These are phyloP conservation scores for Gryllus longicercus DNA, from an alignment of 2,888 invertebrate genomes.

Conservation along the genomic window DNA sequence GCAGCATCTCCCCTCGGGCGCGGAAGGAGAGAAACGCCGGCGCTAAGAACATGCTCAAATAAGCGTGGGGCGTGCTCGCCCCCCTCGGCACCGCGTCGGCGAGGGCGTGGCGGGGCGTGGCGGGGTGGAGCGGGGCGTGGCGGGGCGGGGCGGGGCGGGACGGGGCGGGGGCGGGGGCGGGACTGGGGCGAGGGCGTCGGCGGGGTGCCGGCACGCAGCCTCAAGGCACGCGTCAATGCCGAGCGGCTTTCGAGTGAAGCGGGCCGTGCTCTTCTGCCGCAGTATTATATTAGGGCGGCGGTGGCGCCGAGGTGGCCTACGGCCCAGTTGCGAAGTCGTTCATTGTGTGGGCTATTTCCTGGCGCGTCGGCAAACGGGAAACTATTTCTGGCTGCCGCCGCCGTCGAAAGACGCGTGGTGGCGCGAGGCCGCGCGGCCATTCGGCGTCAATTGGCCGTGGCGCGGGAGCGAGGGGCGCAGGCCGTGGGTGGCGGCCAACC, in stretches of 20 bases:
- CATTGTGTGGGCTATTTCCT: slow-evolving; percentile 2
- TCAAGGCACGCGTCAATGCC: neutral
- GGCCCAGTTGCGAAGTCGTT: neutral
- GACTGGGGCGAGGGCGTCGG: too few species aligned
- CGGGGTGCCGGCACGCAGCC: neutral
- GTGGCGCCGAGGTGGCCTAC: neutral
- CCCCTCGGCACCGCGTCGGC: too few species aligned
- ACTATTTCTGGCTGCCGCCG: neutral
- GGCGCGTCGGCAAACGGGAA: neutral
- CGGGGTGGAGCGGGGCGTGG: too few species aligned
- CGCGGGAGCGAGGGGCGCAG: neutral
- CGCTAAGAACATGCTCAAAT: slow-evolving; percentile 11
- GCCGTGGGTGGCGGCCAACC: neutral
- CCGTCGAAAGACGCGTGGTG: neutral
- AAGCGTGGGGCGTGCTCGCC: neutral
- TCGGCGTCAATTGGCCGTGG: neutral
- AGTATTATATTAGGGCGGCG: neutral
- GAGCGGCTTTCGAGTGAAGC: neutral
- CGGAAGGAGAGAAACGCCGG: neutral
- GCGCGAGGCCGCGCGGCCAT: neutral
- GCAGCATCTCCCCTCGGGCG: neutral
- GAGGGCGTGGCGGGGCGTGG: too few species aligned
- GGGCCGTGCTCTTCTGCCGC: neutral
- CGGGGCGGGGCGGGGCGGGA: too few species aligned
- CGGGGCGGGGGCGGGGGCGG: too few species aligned